Base-by-base conservation (phyloP, 2,113 vertebrate species). In the Gulo gulo region DNA sequence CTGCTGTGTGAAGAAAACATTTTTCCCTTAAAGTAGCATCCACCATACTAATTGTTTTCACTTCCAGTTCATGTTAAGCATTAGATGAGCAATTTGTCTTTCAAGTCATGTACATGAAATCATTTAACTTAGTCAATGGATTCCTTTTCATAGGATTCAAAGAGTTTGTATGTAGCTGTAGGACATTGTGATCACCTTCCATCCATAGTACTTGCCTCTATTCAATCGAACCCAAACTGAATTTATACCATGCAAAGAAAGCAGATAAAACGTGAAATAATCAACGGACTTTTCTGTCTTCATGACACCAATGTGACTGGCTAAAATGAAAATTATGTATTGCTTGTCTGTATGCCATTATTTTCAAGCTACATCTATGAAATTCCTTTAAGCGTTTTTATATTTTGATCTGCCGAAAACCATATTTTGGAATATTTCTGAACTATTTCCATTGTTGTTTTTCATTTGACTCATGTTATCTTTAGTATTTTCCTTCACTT, bases 11-110 rank as follows among this genome's bases (percentile, higher is more conserved):
- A 96, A 39, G 88, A 97, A 98, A 95, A 96, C 92, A 91, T 91
- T 97, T 95, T 39, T n/a, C 34, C 78, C 93, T 98, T 98, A 96
- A 98, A 98, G 98, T 93, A 98, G 89, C 92, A 98, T 95, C 93
- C 87, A 73, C 97, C 82, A 50, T 94, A 78, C 67, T 83, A 74
- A 98, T 93, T 45, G 2, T 78, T 71, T 97, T 71, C 20, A 23
- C 1, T 97, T 97, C 93, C 65, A 24, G 93, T 95, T 95, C 92
- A 92, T 88, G 39, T 91, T 52, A 97, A 97, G 80, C 74, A 29
- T 59, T 79, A 29, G 1, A 86, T 95, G 95, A 97, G 61, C 61
- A 67, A 78, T 85, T 83, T 95, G 31, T 76, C 65, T 98, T 97
- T 97, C 90, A 93, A 71, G 6, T 3, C 88, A 78, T 6, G 26